A percentile compares a stretch with the other conserved stretches of the same genome.
Conservation (phyloP, 2,113 vertebrate species). For the Platysteira castanea region DNA sequence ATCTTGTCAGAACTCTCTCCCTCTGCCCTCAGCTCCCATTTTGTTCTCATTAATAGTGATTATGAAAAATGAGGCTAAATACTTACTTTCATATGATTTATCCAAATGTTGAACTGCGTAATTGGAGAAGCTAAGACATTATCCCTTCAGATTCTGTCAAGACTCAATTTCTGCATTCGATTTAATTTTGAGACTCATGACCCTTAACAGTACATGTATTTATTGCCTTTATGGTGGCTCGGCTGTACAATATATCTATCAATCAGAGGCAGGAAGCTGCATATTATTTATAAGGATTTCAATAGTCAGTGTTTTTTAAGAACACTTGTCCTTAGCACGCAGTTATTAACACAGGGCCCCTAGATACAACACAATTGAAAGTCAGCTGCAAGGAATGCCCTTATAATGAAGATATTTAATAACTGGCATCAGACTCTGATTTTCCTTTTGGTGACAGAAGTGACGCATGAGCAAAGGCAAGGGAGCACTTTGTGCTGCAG, state of each 20-base stretch:
- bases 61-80: conserved; percentile 54
- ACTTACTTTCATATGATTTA: conserved; percentile 61
- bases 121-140: conserved; percentile 54
- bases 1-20: conserved; percentile 63
- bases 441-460: background rate
- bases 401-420: conserved; percentile 41
- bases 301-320: conserved; percentile 12
- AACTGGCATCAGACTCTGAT: background rate
- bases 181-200: conserved; percentile 58
- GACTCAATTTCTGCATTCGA: conserved; percentile 65
- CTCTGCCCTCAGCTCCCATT: conserved; percentile 60
- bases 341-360: conserved; percentile 9
- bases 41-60: conserved; percentile 64
- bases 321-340: background rate
- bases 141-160: conserved; percentile 55
- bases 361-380: conserved; percentile 15
- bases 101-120: conserved; percentile 55
- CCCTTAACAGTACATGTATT: conserved; percentile 44
- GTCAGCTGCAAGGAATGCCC: conserved; percentile 27
- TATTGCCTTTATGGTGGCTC: background rate
- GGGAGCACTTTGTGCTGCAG: background rate
- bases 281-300: background rate
- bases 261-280: conserved; percentile 6
- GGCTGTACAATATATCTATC: conserved; percentile 3
- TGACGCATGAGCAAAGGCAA: background rate